Percentiles rank a stretch among this genome's conserved stretches.
These are phyloP conservation scores for Tupiocoris notatus DNA, from an alignment of 2,888 invertebrate species.

Conservation along the genomic window DNA sequence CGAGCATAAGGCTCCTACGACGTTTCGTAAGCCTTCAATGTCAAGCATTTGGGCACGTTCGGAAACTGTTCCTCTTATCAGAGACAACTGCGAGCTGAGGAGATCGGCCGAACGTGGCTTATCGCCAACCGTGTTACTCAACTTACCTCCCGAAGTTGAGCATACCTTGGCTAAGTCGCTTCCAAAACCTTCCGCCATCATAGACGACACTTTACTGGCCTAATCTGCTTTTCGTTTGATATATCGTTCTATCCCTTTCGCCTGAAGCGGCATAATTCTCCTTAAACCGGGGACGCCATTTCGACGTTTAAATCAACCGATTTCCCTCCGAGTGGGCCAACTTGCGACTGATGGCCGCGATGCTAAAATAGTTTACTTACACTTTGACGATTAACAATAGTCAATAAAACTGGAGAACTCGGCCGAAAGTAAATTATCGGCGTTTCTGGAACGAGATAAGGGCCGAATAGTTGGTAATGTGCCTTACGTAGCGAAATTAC, in stretches of 20 bases:
- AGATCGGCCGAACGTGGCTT: slow-evolving; percentile 24
- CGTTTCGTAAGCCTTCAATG: slow-evolving; percentile 24
- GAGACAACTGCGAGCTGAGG: background rate
- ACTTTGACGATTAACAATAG: no score
- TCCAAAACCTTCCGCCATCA: background rate
- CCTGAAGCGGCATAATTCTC: background rate
- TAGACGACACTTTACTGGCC: background rate
- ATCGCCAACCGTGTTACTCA: slow-evolving; percentile 22
- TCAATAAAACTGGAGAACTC: no score
- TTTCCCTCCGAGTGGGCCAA: background rate
- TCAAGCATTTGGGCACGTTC: slow-evolving; percentile 31
- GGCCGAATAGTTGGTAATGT: no score
- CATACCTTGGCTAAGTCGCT: background rate
- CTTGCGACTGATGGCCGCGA: background rate
- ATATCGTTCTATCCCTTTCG: background rate
- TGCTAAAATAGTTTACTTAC: no score
- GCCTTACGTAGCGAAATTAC: no score
- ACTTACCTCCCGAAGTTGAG: background rate
- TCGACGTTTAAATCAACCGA: background rate
- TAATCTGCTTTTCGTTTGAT: slow-evolving; percentile 23
- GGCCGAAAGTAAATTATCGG: no score
- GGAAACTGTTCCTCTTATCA: slow-evolving; percentile 11
- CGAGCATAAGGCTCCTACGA: no score
- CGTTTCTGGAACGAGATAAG: no score
- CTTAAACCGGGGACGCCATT: slow-evolving; percentile 3